Conservation (phyloP, 2,888 invertebrate genomes). For the Phyllotreta cruciferae region DNA sequence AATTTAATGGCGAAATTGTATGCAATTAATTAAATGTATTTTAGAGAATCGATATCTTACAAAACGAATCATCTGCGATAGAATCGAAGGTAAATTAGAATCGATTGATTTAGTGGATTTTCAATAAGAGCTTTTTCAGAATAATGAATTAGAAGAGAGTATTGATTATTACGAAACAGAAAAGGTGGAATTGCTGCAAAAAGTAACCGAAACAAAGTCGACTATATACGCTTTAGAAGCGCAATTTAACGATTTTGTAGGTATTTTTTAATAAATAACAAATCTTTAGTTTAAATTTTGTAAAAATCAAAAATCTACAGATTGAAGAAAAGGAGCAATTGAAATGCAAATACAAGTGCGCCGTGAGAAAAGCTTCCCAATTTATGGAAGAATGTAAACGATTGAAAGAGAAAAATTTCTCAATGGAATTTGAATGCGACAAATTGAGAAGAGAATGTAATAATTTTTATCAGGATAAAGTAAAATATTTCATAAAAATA, state of each 20-base stretch:
- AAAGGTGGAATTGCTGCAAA: conserved; percentile 37
- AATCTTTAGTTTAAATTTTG: not conserved
- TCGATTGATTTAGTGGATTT: not conserved
- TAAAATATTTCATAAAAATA: conserved; percentile 18
- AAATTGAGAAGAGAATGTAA: conserved; percentile 29
- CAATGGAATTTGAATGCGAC: conserved; percentile 26
- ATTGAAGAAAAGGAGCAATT: conserved; percentile 34
- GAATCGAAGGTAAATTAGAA: conserved; percentile 34
- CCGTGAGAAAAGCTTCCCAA: conserved; percentile 23
- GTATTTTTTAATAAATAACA: conserved; percentile 18
- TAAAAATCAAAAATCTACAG: conserved; percentile 19
- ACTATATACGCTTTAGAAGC: conserved; percentile 42
- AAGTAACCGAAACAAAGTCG: conserved; percentile 38
- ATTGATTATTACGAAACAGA: conserved; percentile 27
- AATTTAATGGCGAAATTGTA: not conserved
- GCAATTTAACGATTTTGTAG: conserved; percentile 43
- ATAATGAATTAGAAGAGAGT: conserved; percentile 10
- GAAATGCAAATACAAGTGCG: conserved; percentile 33
- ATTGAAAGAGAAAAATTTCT: conserved; percentile 32
- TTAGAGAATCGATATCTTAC: conserved; percentile 25
- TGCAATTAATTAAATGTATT: conserved; percentile 10
- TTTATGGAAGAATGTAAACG: conserved; percentile 32
- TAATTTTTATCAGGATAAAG: conserved; percentile 28
- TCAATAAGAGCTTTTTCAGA: conserved; percentile 25
- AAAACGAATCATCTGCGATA: conserved; percentile 26